Evolutionary conservation across 2,797 vertebrate species (phyloP), one percentile per base, ranked within the genome.

Genomic region (Gymnoscopelus microlampas): DNA sequence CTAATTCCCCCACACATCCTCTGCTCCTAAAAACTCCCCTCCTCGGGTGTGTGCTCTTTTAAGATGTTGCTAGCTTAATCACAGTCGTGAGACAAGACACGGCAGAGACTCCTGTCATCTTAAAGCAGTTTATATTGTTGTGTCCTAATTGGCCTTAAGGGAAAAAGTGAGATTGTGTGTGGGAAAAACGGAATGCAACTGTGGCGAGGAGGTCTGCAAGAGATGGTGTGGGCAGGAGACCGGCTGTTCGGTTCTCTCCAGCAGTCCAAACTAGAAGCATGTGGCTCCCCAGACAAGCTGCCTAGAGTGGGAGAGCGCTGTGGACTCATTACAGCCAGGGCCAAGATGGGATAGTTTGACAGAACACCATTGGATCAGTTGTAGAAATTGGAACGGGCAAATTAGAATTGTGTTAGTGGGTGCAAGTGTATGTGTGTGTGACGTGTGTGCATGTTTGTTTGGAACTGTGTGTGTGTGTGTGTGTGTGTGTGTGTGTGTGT

Each of bases 271-370:
- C 84, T 74, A 85, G 88, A 91, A 88, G 90, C 89, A 91, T 90
- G 90, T 90, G 91, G 91, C 90, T 90, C 91, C 87, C 85, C 84
- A 89, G 90, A 91, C 91, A 91, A 92, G 91, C 91, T 92, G 91
- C 90, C 91, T 90, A 92, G 91, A 92, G 91, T 88, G 90, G 87
- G 88, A 89, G 90, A 90, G 89, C 87, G 90, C 81, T 85, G 85
- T 90, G 88, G 90, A 89, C 89, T 89, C 89, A 87, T 91, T 89
- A 88, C 89, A 90, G 89, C 84, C 89, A 79, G 86, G 91, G 91
- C 91, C 91, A 90, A 89, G 84, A 89, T 81, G 86, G 88, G 88
- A 90, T 84, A 83, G 90, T 90, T 90, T 76, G 81, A 90, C 89
- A 87, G 88, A 90, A 91, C 89, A 90, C 88, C 90, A 78, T 86